Conservation (phyloP, 2,113 vertebrate species). For the Motacilla alba region DNA sequence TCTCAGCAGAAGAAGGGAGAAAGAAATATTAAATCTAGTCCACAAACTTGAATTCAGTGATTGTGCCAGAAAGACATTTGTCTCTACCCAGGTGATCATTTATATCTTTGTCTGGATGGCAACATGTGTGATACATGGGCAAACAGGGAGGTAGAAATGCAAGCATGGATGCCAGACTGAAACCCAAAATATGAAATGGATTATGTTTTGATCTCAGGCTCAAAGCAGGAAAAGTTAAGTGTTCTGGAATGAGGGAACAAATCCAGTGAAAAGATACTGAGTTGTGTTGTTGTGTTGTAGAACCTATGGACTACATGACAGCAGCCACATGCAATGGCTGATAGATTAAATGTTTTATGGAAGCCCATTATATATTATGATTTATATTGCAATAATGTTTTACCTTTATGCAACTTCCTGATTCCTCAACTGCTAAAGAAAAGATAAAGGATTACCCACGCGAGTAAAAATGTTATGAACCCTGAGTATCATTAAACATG, state of each 20-base stretch:
- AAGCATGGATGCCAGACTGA: not conserved
- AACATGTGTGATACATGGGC: not conserved
- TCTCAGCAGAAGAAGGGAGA: not conserved
- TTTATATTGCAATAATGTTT: not conserved
- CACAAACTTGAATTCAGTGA: not conserved
- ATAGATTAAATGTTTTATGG: not conserved
- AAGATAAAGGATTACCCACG: not conserved
- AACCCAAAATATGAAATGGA: not conserved
- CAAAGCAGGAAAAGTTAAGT: not conserved
- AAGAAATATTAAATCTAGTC: not conserved
- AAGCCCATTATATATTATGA: not conserved
- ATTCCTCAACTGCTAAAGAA: not conserved
- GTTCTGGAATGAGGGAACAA: not conserved
- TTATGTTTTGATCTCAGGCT: not conserved
- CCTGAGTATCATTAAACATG: not conserved
- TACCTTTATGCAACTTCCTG: not conserved
- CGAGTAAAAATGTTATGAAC: not conserved
- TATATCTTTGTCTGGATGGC: not conserved
- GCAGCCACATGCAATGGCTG: not conserved
- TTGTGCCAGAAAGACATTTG: not conserved
- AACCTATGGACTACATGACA: not conserved
- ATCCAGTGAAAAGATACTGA: not conserved
- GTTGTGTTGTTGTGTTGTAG: not conserved
- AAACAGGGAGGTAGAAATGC: not conserved
- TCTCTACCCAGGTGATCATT: not conserved